These are phyloP conservation scores for Eupsilia transversa DNA, from an alignment of 2,888 invertebrate species.

Conservation along the genomic window DNA sequence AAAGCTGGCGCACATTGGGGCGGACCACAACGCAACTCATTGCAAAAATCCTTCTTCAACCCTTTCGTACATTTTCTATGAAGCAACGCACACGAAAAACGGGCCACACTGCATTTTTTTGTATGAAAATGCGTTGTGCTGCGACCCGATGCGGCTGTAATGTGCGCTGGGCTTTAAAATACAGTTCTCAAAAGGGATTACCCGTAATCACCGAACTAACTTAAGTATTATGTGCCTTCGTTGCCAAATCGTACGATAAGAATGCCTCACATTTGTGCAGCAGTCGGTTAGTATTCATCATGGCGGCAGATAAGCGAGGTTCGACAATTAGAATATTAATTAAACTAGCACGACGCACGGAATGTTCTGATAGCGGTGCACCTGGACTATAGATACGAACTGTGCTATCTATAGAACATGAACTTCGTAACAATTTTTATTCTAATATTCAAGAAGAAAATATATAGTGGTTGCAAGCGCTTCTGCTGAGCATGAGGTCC, in stretches of 20 bases:
- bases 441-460: neutral
- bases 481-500: neutral
- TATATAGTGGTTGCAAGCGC: neutral
- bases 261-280: slow-evolving; percentile 3
- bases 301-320: slow-evolving; percentile 36
- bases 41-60: neutral
- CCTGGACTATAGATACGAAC: neutral
- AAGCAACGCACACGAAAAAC: neutral
- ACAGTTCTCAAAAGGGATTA: neutral
- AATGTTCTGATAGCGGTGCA: slow-evolving; percentile 17
- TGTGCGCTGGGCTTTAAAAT: neutral
- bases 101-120: neutral
- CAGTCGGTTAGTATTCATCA: slow-evolving; percentile 46
- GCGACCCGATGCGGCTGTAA: neutral
- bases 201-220: neutral
- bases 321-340: slow-evolving; percentile 45
- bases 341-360: slow-evolving; percentile 30
- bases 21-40: too few species aligned
- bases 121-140: neutral
- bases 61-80: neutral
- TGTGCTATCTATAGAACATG: neutral
- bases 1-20: too few species aligned
- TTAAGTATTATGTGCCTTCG: neutral
- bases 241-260: slow-evolving; percentile 13
- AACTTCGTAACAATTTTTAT: neutral